Percentiles rank a stretch among this genome's conserved stretches.
phyloP scores from a whole-genome alignment of 2,888 invertebrate species.

The Lycaena phlaeas region DNA sequence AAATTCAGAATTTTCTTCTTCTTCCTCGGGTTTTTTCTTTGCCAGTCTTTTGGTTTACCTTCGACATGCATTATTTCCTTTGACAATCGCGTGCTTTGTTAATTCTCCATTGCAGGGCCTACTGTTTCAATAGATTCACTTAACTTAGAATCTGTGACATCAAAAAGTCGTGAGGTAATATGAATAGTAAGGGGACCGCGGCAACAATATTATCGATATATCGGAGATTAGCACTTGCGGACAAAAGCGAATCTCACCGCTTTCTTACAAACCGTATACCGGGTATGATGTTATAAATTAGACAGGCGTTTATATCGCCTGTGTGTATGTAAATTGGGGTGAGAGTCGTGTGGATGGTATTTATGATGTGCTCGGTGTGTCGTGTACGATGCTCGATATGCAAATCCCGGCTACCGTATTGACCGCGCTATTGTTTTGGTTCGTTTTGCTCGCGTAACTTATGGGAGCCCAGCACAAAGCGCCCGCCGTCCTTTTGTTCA shows the following conservation, averaged over 20 bases:
- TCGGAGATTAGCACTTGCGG: conserved; percentile 18
- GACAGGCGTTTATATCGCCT: conserved; percentile 1
- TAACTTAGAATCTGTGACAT: background rate
- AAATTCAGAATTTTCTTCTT: no score
- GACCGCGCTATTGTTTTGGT: conserved; percentile 48
- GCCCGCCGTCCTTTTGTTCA: conserved; percentile 6
- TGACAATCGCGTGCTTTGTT: no score
- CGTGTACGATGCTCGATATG: conserved; percentile 53
- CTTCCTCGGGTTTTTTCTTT: no score
- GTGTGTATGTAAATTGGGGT: conserved; percentile 7
- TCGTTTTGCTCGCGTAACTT: conserved; percentile 39
- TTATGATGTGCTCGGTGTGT: conserved; percentile 25
- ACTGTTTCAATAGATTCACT: no score
- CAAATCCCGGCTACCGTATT: conserved; percentile 56
- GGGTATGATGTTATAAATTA: no score
- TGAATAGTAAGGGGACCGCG: conserved; percentile 13
- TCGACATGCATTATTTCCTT: no score
- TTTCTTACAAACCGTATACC: conserved; percentile 2
- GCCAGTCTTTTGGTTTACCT: no score
- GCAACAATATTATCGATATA: conserved; percentile 23
- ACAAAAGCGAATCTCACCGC: conserved; percentile 18
- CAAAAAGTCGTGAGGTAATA: conserved; percentile 12
- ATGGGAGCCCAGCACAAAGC: conserved; percentile 25
- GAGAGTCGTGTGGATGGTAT: conserved; percentile 6
- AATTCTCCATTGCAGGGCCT: no score